Conservation (phyloP, 1,140 invertebrate species). For the Leptoteleia sp. region DNA sequence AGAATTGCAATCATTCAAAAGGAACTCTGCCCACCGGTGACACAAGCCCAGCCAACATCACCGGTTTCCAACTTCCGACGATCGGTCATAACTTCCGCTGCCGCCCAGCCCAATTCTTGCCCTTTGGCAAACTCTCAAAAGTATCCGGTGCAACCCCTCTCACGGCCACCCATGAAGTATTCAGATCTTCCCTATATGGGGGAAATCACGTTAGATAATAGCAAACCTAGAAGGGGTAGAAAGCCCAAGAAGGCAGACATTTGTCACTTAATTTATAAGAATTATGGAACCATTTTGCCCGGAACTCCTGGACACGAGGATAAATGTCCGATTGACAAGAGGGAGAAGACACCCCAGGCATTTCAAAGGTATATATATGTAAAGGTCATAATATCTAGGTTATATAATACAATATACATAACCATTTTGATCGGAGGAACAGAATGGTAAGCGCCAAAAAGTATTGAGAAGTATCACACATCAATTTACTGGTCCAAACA, state of each 20-base stretch:
- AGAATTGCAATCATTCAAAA: constrained; percentile 86
- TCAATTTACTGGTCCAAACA: no score
- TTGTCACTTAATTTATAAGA: constrained; percentile 94
- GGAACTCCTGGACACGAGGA: constrained; percentile 84
- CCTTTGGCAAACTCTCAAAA: constrained; percentile 59
- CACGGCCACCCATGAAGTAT: constrained; percentile 84
- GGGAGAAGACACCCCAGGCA: constrained; percentile 66
- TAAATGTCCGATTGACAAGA: constrained; percentile 61
- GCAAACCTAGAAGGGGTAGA: constrained; percentile 89
- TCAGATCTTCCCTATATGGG: constrained; percentile 95
- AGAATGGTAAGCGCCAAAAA: no score
- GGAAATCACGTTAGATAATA: constrained; percentile 93
- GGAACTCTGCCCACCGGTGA: constrained; percentile 75
- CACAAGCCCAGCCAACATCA: constrained; percentile 43
- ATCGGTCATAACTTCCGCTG: constrained; percentile 74
- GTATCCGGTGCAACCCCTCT: constrained; percentile 70
- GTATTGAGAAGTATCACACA: no score
- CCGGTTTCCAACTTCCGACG: constrained; percentile 55
- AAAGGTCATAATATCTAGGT: no score
- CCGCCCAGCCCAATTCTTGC: constrained; percentile 65
- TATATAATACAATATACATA: no score
- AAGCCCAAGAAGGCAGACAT: constrained; percentile 95
- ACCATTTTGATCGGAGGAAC: no score
- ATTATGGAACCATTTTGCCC: constrained; percentile 92
- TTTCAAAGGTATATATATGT: constrained; percentile 72